These are phyloP conservation scores for Premnoplex brunnescens DNA, from an alignment of 2,797 vertebrate species.

Conservation along the genomic window DNA sequence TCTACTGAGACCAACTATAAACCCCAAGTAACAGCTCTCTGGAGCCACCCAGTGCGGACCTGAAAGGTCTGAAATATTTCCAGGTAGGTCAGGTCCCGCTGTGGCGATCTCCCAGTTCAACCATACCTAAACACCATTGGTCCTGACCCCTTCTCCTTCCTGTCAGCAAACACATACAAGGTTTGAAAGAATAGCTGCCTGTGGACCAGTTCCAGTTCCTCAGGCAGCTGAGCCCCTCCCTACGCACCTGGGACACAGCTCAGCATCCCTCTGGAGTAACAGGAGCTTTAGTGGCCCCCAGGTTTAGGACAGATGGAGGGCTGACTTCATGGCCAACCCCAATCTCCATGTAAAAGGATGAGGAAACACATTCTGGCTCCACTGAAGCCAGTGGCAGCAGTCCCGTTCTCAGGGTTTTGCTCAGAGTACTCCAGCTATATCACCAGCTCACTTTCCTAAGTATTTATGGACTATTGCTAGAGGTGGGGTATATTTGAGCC, in stretches of 20 bases:
- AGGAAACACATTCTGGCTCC: conserved; percentile 13
- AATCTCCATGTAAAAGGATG: not conserved
- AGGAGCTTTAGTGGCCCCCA: not conserved
- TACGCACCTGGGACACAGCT: not conserved
- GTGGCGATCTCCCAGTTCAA: not conserved
- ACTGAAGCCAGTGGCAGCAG: not conserved
- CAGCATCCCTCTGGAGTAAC: not conserved
- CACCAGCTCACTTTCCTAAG: not conserved
- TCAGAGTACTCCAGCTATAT: not conserved
- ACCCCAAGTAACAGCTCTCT: not conserved
- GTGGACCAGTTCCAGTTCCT: not conserved
- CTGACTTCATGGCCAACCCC: not conserved
- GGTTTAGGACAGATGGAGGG: not conserved
- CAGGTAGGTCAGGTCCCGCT: not conserved
- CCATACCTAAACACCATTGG: not conserved
- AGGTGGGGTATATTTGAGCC: not conserved
- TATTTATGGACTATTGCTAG: conserved; percentile 6
- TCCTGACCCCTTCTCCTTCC: not conserved
- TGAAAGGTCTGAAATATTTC: not conserved
- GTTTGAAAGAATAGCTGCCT: accelerated
- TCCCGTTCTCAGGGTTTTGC: not conserved
- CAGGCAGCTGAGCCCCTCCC: not conserved
- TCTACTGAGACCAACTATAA: not conserved
- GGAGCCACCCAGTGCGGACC: not conserved
- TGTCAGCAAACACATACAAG: not conserved